phyloP scores from a whole-genome alignment of 1,140 invertebrate genomes.

The Akabosia matsudoensis region DNA sequence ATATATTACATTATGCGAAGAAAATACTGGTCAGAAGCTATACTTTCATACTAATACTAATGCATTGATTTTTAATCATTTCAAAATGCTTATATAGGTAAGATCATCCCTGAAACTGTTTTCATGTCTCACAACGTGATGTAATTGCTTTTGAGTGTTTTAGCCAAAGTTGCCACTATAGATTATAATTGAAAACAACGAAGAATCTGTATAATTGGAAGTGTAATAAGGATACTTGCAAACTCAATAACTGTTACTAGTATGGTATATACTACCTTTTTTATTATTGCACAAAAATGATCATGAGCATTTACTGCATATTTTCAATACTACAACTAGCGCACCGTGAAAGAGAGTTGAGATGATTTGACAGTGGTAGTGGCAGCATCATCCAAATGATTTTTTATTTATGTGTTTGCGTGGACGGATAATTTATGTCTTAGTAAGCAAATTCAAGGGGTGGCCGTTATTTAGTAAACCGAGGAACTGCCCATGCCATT shows the following conservation, averaged over 20 bases:
- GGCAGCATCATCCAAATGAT: slow-evolving; percentile 1
- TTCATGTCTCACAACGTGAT: neutral
- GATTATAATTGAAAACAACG: neutral
- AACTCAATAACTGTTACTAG: neutral
- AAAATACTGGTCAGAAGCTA: too few species aligned
- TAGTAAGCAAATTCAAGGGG: slow-evolving; percentile 11
- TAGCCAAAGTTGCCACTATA: neutral
- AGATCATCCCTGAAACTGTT: slow-evolving; percentile 11
- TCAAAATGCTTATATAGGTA: neutral
- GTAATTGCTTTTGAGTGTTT: slow-evolving; percentile 22
- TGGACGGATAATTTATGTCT: slow-evolving; percentile 21
- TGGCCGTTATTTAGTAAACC: slow-evolving; percentile 16
- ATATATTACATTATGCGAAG: too few species aligned
- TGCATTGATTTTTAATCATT: neutral
- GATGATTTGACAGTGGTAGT: neutral
- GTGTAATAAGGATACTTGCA: too few species aligned
- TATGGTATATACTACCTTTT: neutral
- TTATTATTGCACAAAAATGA: neutral
- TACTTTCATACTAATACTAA: neutral
- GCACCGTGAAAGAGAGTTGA: neutral
- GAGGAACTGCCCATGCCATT: slow-evolving; percentile 9
- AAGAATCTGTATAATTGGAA: too few species aligned
- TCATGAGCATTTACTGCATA: neutral
- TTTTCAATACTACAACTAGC: too few species aligned
- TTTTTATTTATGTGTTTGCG: slow-evolving; percentile 17